A percentile compares a stretch with the other conserved stretches of the same genome.
phyloP scores from a whole-genome alignment of 2,888 invertebrate species.

The Adelphocoris suturalis region DNA sequence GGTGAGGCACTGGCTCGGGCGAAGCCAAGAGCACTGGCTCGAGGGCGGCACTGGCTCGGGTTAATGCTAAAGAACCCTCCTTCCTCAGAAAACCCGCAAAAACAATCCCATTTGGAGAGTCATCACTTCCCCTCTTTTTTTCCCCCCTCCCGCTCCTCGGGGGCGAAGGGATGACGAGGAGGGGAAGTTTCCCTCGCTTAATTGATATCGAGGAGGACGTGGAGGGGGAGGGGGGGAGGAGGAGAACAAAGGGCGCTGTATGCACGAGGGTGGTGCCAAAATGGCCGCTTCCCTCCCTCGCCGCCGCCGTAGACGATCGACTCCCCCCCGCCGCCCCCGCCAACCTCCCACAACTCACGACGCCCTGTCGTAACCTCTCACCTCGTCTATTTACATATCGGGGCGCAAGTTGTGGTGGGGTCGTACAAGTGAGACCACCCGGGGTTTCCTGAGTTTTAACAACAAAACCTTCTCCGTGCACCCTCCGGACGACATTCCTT shows the following conservation, averaged over 20 bases:
- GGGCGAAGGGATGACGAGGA: neutral
- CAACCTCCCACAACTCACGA: neutral
- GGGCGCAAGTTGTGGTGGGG: neutral
- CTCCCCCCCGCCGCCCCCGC: constrained; percentile 15
- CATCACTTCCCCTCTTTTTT: constrained; percentile 29
- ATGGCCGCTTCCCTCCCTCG: constrained; percentile 55
- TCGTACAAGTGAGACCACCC: neutral
- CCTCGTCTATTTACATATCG: constrained; percentile 51
- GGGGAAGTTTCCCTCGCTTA: constrained; percentile 17
- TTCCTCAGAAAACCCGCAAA: constrained; percentile 41
- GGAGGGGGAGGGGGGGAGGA: constrained; percentile 14
- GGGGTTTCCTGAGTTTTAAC: neutral
- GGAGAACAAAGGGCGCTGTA: constrained; percentile 29
- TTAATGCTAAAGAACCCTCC: constrained; percentile 31
- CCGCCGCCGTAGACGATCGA: constrained; percentile 14
- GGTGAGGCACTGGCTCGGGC: neutral
- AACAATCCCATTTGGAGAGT: constrained; percentile 54
- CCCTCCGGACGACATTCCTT: neutral
- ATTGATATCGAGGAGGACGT: constrained; percentile 46
- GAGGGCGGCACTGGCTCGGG: neutral
- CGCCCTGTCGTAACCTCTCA: constrained; percentile 40
- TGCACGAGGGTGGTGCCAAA: constrained; percentile 65
- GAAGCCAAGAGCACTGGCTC: neutral
- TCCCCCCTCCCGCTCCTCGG: neutral
- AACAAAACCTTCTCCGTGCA: constrained; percentile 27